Percentiles rank a stretch among this genome's conserved stretches.
Evolutionary conservation across 2,888 invertebrate genomes (phyloP).

Genomic region (Leptopilina myrica): DNA sequence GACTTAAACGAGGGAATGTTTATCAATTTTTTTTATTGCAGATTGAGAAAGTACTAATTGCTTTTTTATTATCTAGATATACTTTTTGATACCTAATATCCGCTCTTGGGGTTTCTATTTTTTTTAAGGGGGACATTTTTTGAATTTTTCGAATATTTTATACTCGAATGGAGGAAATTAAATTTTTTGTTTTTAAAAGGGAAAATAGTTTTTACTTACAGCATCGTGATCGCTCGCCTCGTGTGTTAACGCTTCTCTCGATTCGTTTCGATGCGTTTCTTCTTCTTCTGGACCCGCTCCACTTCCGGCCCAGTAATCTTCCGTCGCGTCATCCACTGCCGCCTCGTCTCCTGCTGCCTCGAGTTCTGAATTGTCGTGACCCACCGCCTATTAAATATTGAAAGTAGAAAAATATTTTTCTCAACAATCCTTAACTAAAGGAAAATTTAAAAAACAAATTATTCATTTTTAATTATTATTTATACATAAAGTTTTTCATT

Average conservation of each 20-base stretch:
- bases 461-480: not conserved
- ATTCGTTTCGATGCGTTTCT: constrained; percentile 79
- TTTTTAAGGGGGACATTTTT: not conserved
- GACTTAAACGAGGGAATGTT: constrained; percentile 3
- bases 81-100: no score
- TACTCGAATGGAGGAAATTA: not conserved
- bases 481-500: no score
- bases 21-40: not conserved
- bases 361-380: constrained; percentile 63
- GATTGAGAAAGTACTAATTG: not conserved
- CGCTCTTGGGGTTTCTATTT: no score
- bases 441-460: not conserved
- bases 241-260: constrained; percentile 84
- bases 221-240: constrained; percentile 88
- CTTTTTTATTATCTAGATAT: not conserved
- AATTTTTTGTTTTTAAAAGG: not conserved
- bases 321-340: constrained; percentile 70
- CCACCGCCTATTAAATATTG: constrained; percentile 58
- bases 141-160: not conserved
- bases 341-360: constrained; percentile 66
- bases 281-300: constrained; percentile 74
- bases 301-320: constrained; percentile 75
- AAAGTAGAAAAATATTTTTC: not conserved
- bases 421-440: not conserved
- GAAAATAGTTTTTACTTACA: constrained; percentile 78